Evolutionary conservation across 1,140 invertebrate genomes (phyloP).

Genomic region (Lepidotrigona ventralis): DNA sequence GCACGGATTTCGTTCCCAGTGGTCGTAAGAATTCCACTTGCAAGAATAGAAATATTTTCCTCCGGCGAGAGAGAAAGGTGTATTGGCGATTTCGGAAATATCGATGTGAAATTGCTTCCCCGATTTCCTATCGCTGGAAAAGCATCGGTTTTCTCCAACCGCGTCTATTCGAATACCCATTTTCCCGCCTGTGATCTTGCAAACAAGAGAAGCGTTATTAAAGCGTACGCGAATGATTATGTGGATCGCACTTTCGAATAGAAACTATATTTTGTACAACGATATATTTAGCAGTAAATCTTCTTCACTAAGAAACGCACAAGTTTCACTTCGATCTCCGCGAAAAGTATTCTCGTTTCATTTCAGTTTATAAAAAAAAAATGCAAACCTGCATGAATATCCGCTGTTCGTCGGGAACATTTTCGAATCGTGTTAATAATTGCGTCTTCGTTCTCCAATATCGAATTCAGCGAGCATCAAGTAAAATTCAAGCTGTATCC

Average conservation of each 20-base stretch:
- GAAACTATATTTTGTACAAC: not conserved
- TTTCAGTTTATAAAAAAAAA: too few relatives aligned
- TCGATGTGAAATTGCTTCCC: not conserved
- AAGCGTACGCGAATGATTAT: not conserved
- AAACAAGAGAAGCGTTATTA: not conserved
- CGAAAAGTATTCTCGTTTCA: not conserved
- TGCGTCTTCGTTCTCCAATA: slow-evolving; percentile 5
- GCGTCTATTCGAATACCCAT: not conserved
- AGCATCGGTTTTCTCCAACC: not conserved
- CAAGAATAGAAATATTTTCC: slow-evolving; percentile 6
- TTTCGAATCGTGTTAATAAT: not conserved
- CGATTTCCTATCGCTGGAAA: not conserved
- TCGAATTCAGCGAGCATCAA: slow-evolving; percentile 7
- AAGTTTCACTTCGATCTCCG: not conserved
- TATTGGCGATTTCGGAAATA: slow-evolving; percentile 8
- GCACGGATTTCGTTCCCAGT: slow-evolving; percentile 42
- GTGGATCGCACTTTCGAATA: slow-evolving; percentile 17
- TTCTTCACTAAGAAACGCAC: not conserved
- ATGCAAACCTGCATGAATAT: too few relatives aligned
- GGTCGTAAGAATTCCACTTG: not conserved
- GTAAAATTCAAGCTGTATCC: slow-evolving; percentile 36
- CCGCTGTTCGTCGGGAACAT: not conserved
- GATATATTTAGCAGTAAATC: not conserved
- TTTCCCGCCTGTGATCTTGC: not conserved
- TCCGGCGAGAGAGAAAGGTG: slow-evolving; percentile 13